Evolutionary conservation across 2,797 vertebrate genomes (phyloP).

Genomic region (Hippocampus kuda): DNA sequence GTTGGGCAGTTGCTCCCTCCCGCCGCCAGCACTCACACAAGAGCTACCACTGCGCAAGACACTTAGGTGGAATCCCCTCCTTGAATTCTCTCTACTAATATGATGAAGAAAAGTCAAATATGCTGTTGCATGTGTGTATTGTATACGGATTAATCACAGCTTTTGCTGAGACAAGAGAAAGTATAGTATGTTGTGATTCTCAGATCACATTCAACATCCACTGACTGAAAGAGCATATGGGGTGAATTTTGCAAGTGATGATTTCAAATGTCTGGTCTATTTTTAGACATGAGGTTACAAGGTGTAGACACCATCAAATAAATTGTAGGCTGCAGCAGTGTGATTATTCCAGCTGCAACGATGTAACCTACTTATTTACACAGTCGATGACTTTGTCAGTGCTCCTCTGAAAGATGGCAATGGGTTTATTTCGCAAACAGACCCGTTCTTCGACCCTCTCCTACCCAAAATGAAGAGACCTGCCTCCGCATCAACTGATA

Average conservation of each 20-base stretch:
- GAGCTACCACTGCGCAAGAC: neutral
- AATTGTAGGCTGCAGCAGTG: conserved; percentile 49
- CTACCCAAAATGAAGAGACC: conserved; percentile 21
- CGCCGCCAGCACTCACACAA: neutral
- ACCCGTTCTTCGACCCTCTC: conserved; percentile 14
- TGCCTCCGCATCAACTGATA: conserved; percentile 22
- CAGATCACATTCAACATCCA: neutral
- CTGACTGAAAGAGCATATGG: neutral
- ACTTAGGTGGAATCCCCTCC: neutral
- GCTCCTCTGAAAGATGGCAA: conserved; percentile 34
- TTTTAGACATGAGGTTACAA: conserved; percentile 17
- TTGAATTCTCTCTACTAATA: neutral
- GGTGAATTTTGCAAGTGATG: neutral
- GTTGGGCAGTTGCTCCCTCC: neutral
- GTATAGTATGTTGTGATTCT: neutral
- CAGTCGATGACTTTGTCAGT: conserved; percentile 31
- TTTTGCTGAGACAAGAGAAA: neutral
- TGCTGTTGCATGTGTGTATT: neutral
- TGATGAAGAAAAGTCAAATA: neutral
- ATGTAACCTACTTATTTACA: conserved; percentile 53
- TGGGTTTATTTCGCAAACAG: conserved; percentile 20
- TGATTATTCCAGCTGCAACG: conserved; percentile 40
- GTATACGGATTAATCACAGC: neutral
- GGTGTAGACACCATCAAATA: conserved; percentile 15
- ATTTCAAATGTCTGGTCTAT: conserved; percentile 20